Evolutionary conservation across 2,797 vertebrate species (phyloP), one percentile per base, ranked within the genome.

Genomic region (Sylvia borin): DNA sequence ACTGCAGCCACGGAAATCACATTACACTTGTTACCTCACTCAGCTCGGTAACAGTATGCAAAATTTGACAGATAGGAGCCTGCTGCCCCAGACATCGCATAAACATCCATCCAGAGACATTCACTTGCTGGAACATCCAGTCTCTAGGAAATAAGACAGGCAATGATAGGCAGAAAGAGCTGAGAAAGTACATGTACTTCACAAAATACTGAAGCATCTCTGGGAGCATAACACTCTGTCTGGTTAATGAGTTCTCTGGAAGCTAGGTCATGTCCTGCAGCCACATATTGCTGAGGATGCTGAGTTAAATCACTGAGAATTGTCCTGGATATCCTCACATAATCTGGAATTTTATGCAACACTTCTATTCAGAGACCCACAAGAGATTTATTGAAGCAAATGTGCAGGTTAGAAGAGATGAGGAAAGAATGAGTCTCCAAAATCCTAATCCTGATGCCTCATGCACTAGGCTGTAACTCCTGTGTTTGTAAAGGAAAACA

Each of bases 61-160:
- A 65, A 95, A 79, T 71, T 32, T 57, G 88, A 93, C 77, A 87
- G 81, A 90, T 29, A 93, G 74, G 31, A 93, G 64, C 25, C 86
- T 82, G 74, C 62, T 95, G 90, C 83, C 91, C 93, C 64, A 85
- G 91, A 84, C 71, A 74, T 53, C 68, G 77, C 78, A 89, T 47
- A 90, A 95, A 90, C 38, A 88, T 42, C 66, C 31, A 90, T 62
- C 18, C 72, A 79, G 66, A 79, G 82, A 66, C 81, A 47, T 40
- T 65, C 75, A 67, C 34, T 88, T 57, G 73, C 95, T 86, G 84
- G 77, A 94, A 92, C 85, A 93, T 55, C 67, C 79, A 51, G 90
- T 84, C 73, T 88, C 58, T 42, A 81, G 70, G 73, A 92, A 95
- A 70, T 43, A 81, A 78, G 60, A 18, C 54, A 88, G 47, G 62